A percentile compares a stretch with the other conserved stretches of the same genome.
Conservation (phyloP, 2,888 invertebrate species). For the Diarsia brunnea region DNA sequence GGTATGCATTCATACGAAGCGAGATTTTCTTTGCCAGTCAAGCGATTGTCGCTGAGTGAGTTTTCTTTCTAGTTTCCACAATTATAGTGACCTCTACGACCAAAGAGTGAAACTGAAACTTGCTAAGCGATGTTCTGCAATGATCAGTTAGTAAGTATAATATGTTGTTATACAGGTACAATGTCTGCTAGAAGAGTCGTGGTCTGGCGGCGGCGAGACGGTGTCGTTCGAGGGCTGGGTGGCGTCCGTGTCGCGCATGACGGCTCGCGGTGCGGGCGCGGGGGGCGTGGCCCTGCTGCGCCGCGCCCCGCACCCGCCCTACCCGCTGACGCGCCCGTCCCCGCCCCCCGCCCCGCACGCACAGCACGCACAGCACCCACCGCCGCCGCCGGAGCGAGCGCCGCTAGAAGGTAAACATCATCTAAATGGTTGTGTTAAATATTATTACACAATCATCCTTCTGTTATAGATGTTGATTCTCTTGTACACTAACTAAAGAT, state of each 20-base stretch:
- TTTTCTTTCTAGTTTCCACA: not conserved
- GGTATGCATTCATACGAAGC: not conserved
- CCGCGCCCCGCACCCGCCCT: constrained; percentile 95
- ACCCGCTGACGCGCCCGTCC: constrained; percentile 93
- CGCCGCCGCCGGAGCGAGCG: constrained; percentile 58
- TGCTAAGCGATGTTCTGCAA: not conserved
- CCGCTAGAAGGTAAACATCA: constrained; percentile 48
- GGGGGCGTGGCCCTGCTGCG: constrained; percentile 87
- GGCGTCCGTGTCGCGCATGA: constrained; percentile 92
- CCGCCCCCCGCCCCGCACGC: constrained; percentile 62
- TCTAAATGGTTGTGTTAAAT: not conserved
- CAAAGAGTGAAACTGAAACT: not conserved
- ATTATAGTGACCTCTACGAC: not conserved
- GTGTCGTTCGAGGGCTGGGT: constrained; percentile 88
- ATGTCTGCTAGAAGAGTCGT: constrained; percentile 95
- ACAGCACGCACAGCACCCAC: constrained; percentile 54
- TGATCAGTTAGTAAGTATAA: no score
- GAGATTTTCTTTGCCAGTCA: not conserved
- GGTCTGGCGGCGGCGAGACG: constrained; percentile 92
- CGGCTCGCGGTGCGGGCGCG: constrained; percentile 76
- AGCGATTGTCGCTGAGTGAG: not conserved
- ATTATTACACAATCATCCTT: not conserved
- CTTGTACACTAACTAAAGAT: no score
- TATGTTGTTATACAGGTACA: constrained; percentile 87
- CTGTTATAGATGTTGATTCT: not conserved